Percentiles rank a stretch among this genome's conserved stretches.
Conservation (phyloP, 2,888 invertebrate genomes). For the Caenorhabditis becei region DNA sequence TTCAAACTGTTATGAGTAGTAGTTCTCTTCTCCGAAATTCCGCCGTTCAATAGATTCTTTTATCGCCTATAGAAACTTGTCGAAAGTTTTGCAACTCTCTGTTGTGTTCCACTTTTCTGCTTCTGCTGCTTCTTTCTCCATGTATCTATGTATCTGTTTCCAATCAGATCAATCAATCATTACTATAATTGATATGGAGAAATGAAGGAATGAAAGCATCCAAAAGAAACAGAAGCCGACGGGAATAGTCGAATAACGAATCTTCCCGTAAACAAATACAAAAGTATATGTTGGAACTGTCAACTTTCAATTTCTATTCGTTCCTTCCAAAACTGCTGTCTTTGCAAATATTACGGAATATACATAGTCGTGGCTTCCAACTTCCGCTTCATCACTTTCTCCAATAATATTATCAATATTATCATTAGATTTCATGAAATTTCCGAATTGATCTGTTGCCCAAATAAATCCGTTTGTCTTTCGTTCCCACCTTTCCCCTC, state of each 20-base stretch:
- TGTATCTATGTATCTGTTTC: too few relatives aligned
- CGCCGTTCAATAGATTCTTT: slow-evolving; percentile 8
- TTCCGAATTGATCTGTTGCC: slow-evolving; percentile 27
- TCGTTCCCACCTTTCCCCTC: slow-evolving; percentile 9
- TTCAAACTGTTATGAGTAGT: slow-evolving; percentile 59
- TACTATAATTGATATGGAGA: slow-evolving; percentile 3
- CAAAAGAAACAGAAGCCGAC: too few relatives aligned
- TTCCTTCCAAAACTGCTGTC: too few relatives aligned
- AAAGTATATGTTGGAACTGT: slow-evolving; percentile 3
- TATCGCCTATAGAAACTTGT: slow-evolving; percentile 31
- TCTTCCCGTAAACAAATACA: neutral
- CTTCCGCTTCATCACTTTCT: neutral
- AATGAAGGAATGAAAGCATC: slow-evolving; percentile 11
- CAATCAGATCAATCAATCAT: neutral
- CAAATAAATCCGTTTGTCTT: slow-evolving; percentile 36
- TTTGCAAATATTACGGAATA: too few relatives aligned
- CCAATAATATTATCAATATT: neutral
- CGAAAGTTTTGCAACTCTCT: slow-evolving; percentile 1
- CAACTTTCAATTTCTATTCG: neutral
- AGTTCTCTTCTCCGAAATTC: neutral
- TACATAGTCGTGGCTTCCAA: too few relatives aligned
- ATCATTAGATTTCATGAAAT: neutral
- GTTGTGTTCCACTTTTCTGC: neutral
- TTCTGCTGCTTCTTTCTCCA: neutral
- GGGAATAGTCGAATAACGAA: neutral